These are phyloP conservation scores for Drosophila vallismaia DNA, from an alignment of 2,888 invertebrate species.

Conservation along the genomic window DNA sequence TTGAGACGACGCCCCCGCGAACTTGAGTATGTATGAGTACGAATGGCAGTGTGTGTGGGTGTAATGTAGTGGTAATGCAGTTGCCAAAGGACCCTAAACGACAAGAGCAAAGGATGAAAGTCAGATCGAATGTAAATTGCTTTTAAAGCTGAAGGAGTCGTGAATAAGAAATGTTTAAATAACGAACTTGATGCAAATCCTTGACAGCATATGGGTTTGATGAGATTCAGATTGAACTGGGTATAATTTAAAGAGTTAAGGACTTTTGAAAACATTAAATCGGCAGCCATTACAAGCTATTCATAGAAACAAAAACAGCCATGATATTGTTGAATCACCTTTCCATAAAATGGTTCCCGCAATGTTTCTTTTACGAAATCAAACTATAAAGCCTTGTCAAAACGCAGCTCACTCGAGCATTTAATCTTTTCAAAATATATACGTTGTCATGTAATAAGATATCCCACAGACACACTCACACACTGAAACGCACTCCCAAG, in stretches of 20 bases:
- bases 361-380: conserved; percentile 24
- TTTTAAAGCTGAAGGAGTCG: conserved; percentile 55
- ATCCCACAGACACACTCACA: conserved; percentile 25
- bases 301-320: conserved; percentile 12
- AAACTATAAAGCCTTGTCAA: conserved; percentile 46
- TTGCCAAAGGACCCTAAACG: conserved; percentile 55
- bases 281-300: background rate
- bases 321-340: conserved; percentile 20
- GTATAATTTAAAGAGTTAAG: background rate
- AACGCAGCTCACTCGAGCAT: conserved; percentile 51
- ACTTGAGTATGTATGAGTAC: conserved; percentile 15
- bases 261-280: background rate
- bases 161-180: conserved; percentile 44
- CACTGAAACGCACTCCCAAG: background rate
- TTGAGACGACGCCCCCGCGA: conserved; percentile 72
- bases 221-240: conserved; percentile 29
- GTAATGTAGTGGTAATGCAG: conserved; percentile 63
- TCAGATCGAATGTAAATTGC: conserved; percentile 70
- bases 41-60: conserved; percentile 32
- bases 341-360: conserved; percentile 20
- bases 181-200: conserved; percentile 34
- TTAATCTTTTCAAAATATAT: conserved; percentile 61
- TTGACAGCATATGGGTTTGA: conserved; percentile 26
- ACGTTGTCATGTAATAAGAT: conserved; percentile 32
- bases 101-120: conserved; percentile 59